Evolutionary conservation across 2,797 vertebrate genomes (phyloP).

Genomic region (Mormyrus proboscirostris): DNA sequence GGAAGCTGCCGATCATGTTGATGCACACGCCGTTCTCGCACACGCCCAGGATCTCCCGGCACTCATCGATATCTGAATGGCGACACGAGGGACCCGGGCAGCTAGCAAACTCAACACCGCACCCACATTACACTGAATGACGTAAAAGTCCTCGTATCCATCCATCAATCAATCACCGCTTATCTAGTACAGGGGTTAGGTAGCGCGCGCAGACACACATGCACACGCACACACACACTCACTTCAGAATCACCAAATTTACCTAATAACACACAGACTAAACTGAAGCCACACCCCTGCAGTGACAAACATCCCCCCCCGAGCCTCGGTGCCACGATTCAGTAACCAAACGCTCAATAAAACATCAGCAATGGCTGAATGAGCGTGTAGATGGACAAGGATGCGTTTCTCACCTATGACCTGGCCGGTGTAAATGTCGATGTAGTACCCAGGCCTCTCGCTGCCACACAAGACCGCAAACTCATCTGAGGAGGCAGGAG

Average conservation of each 20-base stretch:
- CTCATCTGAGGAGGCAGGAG: conserved; percentile 60
- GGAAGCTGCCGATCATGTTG: conserved; percentile 94
- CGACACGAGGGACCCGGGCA: not conserved
- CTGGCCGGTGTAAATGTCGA: conserved; percentile 89
- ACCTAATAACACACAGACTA: not conserved
- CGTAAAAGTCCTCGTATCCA: not conserved
- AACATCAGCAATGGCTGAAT: not conserved
- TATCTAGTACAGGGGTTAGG: not conserved
- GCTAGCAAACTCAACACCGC: not conserved
- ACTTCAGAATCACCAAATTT: not conserved
- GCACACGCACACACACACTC: not conserved
- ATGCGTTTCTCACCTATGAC: conserved; percentile 70
- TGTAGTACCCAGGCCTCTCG: conserved; percentile 83
- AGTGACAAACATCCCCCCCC: not conserved
- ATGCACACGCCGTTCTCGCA: conserved; percentile 96
- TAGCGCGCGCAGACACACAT: not conserved
- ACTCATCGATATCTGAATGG: conserved; percentile 87
- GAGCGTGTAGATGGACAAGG: not conserved
- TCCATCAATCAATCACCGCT: not conserved
- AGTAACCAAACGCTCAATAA: not conserved
- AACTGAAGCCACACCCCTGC: not conserved
- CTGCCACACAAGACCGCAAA: conserved; percentile 87
- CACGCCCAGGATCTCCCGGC: conserved; percentile 86
- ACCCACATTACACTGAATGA: not conserved
- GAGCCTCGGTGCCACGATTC: not conserved